These are phyloP conservation scores for Drosophila melanica DNA, from an alignment of 1,140 invertebrate species.

Conservation along the genomic window DNA sequence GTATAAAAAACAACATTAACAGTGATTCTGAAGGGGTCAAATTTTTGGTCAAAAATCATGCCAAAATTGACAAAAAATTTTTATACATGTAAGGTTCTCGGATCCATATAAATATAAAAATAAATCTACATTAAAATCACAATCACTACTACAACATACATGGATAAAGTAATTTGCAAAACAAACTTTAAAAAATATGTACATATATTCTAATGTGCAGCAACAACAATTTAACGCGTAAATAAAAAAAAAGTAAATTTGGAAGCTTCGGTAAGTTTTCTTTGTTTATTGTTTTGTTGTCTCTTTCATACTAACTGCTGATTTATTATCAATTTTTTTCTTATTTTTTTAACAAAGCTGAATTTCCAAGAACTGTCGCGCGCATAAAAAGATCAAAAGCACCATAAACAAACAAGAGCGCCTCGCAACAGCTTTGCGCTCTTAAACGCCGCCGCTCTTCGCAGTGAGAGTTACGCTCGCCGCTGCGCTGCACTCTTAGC, in stretches of 20 bases:
- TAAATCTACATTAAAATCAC: too few relatives aligned
- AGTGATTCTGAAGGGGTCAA: too few relatives aligned
- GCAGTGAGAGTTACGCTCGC: not conserved
- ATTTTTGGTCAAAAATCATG: too few relatives aligned
- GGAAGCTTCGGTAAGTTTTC: constrained; percentile 7
- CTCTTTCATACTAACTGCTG: not conserved
- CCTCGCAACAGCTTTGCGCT: constrained; percentile 5
- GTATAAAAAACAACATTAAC: too few relatives aligned
- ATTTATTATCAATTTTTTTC: not conserved
- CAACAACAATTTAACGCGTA: not conserved
- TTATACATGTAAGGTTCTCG: too few relatives aligned
- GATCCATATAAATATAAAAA: too few relatives aligned
- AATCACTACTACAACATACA: not conserved
- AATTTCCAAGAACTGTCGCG: constrained; percentile 34
- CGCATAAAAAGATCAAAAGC: constrained; percentile 24
- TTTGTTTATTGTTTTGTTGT: constrained; percentile 30
- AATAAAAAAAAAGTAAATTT: not conserved
- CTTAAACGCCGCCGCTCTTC: not conserved
- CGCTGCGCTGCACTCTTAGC: constrained; percentile 5
- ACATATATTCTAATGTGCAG: too few relatives aligned
- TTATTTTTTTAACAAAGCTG: constrained; percentile 14
- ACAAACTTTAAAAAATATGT: too few relatives aligned
- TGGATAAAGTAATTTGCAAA: too few relatives aligned
- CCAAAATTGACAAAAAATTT: too few relatives aligned
- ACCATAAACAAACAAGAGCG: constrained; percentile 10